A percentile compares a stretch with the other conserved stretches of the same genome.
Conservation (phyloP, 1,140 invertebrate genomes). For the Solen grandis region DNA sequence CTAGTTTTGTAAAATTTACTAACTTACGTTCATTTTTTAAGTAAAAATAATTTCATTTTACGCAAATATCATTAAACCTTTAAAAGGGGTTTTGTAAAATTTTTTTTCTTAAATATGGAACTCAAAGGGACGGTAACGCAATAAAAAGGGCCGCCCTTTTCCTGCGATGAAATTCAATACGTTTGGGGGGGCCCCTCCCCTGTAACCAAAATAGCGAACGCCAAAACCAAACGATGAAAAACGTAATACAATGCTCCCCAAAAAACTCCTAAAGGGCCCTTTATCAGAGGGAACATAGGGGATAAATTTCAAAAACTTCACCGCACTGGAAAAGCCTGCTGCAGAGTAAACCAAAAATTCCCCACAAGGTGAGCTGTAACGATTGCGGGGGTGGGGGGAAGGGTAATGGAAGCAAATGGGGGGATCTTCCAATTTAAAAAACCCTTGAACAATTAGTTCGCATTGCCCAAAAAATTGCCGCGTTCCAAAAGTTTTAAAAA, state of each 20-base stretch:
- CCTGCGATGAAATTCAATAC: conserved; percentile 2
- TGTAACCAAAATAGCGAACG: not conserved
- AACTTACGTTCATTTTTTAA: too few species aligned
- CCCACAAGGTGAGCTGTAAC: not conserved
- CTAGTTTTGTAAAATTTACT: too few species aligned
- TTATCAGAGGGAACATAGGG: too few species aligned
- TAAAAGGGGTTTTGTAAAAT: too few species aligned
- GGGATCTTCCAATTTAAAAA: conserved; percentile 38
- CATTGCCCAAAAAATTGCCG: conserved; percentile 34
- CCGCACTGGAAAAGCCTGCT: not conserved
- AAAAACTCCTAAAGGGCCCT: not conserved
- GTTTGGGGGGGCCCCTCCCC: conserved; percentile 3
- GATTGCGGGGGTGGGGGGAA: not conserved
- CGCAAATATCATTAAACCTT: too few species aligned
- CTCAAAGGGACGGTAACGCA: conserved; percentile 31
- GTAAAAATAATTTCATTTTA: too few species aligned
- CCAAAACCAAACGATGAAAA: not conserved
- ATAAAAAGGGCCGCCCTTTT: conserved; percentile 2
- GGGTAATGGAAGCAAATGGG: not conserved
- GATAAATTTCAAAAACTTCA: not conserved
- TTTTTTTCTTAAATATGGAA: conserved; percentile 39
- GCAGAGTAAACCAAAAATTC: too few species aligned
- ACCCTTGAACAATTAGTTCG: conserved; percentile 43
- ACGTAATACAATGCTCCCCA: too few species aligned
- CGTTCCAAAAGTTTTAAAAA: conserved; percentile 48